Percentiles rank a stretch among this genome's conserved stretches.
phyloP scores from a whole-genome alignment of 2,797 vertebrate genomes.

The Remorina albescens region DNA sequence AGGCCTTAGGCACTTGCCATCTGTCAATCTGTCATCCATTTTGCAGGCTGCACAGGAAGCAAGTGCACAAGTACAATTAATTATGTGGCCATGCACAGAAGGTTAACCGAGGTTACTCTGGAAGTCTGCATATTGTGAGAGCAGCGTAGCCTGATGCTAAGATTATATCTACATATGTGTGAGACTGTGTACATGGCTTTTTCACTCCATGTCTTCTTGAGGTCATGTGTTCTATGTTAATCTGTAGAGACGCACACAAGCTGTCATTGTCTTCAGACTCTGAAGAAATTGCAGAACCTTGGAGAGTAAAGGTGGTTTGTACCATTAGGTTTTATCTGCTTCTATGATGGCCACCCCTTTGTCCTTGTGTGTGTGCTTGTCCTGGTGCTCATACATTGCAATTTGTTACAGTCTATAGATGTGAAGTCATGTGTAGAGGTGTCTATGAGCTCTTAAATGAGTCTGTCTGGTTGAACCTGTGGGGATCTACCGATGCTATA shows the following conservation, averaged over 20 bases:
- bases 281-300: background rate
- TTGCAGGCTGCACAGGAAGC: background rate
- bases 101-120: conserved; percentile 36
- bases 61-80: background rate
- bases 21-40: conserved; percentile 40
- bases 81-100: conserved; percentile 23
- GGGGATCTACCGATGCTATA: conserved; percentile 41
- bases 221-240: conserved; percentile 39
- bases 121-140: conserved; percentile 23
- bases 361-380: background rate
- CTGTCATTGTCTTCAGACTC: conserved; percentile 2
- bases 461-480: conserved; percentile 28
- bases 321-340: conserved; percentile 17
- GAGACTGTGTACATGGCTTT: background rate
- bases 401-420: background rate
- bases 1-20: conserved; percentile 37
- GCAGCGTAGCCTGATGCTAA: background rate
- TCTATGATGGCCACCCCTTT: background rate
- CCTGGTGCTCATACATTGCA: background rate
- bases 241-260: conserved; percentile 2
- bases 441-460: conserved; percentile 41
- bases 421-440: conserved; percentile 3
- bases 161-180: background rate
- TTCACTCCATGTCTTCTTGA: background rate
- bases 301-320: conserved; percentile 4